phyloP scores from a whole-genome alignment of 2,797 vertebrate genomes.

The Apogon talboti region DNA sequence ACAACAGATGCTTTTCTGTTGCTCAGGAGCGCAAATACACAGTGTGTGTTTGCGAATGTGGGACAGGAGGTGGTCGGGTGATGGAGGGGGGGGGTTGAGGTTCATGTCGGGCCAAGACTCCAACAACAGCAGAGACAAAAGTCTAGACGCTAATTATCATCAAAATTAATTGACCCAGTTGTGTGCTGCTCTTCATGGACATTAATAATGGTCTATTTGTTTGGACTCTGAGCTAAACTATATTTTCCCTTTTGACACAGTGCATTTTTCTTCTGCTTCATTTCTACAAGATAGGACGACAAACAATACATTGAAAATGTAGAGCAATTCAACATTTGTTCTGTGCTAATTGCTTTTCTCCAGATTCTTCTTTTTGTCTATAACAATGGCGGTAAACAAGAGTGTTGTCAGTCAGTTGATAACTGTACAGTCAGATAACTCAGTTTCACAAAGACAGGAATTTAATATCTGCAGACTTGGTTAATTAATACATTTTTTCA shows the following conservation, averaged over 20 bases:
- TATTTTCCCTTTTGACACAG: constrained; percentile 13
- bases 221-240: constrained; percentile 11
- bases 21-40: background rate
- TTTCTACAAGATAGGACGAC: constrained; percentile 5
- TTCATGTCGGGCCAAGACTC: constrained; percentile 10
- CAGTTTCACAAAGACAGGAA: background rate
- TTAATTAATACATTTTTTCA: background rate
- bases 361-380: background rate
- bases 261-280: background rate
- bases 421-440: background rate
- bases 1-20: constrained; percentile 34
- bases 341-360: constrained; percentile 18
- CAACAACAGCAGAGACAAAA: constrained; percentile 51
- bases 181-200: constrained; percentile 39
- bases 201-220: constrained; percentile 48
- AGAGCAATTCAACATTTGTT: constrained; percentile 4
- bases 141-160: constrained; percentile 71
- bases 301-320: constrained; percentile 1
- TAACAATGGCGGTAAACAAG: background rate
- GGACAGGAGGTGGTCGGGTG: background rate
- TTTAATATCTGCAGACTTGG: constrained; percentile 1
- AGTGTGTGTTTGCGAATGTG: constrained; percentile 5
- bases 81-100: background rate
- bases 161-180: constrained; percentile 66
- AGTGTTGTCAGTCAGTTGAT: background rate